Conservation (phyloP, 2,113 vertebrate species). For the Phylloscopus whistleri region DNA sequence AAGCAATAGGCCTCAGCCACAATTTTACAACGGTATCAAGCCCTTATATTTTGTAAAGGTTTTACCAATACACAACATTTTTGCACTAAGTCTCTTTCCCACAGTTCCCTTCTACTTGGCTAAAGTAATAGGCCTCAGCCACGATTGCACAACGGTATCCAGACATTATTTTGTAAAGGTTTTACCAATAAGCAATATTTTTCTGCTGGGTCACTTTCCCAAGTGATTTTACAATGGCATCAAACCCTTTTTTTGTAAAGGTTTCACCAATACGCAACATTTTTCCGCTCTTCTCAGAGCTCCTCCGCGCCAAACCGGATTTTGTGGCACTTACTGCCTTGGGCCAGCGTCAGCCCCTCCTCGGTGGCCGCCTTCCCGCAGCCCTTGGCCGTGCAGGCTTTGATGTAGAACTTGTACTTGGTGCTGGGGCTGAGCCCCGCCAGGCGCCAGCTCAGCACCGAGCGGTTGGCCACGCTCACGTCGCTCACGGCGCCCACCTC, state of each 20-base stretch:
- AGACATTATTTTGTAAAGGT: background rate
- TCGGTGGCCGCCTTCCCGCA: constrained; percentile 85
- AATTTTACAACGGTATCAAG: background rate
- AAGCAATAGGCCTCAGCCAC: background rate
- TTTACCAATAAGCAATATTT: background rate
- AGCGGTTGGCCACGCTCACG: constrained; percentile 76
- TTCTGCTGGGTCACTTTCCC: background rate
- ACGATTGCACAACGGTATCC: background rate
- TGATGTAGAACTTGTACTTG: constrained; percentile 90
- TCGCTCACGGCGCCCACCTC: constrained; percentile 79
- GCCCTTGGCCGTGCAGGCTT: constrained; percentile 86
- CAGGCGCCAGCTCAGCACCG: constrained; percentile 79
- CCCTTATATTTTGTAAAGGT: background rate
- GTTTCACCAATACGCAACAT: fast-evolving
- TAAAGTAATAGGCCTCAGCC: too few relatives aligned
- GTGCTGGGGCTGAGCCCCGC: constrained; percentile 80
- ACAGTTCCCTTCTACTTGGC: background rate
- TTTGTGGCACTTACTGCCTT: constrained; percentile 83
- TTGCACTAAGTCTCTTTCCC: fast-evolving
- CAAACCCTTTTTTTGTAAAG: too few relatives aligned
- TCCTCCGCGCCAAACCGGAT: background rate
- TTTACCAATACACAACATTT: fast-evolving
- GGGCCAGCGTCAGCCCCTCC: constrained; percentile 81
- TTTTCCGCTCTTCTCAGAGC: background rate
- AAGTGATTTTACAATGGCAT: too few relatives aligned